These are phyloP conservation scores for Lepidonotus clava DNA, from an alignment of 2,888 invertebrate species.

Conservation along the genomic window DNA sequence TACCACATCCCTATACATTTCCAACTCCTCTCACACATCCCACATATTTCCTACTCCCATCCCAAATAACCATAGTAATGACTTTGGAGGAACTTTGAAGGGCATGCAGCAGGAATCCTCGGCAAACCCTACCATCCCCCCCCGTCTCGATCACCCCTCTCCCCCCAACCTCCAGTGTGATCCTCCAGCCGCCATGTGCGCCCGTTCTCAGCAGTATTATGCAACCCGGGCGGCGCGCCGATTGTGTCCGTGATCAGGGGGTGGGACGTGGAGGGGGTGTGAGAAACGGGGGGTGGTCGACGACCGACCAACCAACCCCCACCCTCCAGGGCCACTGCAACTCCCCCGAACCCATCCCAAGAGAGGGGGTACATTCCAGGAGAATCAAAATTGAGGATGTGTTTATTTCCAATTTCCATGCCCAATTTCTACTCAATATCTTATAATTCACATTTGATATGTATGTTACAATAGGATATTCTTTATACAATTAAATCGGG, in stretches of 20 bases:
- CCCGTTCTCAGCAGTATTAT: conserved; percentile 43
- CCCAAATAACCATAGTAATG: neutral
- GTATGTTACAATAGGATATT: no score
- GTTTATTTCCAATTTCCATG: no score
- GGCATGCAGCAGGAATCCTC: no score
- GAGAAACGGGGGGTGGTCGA: conserved; percentile 15
- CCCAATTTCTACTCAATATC: no score
- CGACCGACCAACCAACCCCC: neutral
- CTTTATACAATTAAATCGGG: no score
- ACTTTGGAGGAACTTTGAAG: neutral
- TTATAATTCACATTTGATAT: no score
- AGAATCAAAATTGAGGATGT: no score
- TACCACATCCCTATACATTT: neutral
- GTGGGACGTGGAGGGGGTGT: neutral
- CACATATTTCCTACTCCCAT: neutral
- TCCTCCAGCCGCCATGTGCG: conserved; percentile 22
- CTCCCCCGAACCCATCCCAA: neutral
- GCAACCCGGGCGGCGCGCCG: conserved; percentile 27
- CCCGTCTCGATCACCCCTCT: neutral
- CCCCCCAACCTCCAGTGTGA: neutral
- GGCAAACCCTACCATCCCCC: neutral
- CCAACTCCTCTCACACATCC: neutral
- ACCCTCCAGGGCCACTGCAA: neutral
- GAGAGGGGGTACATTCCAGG: neutral
- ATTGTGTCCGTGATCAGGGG: conserved; percentile 45